Base-by-base conservation (phyloP, 2,797 vertebrate genomes). In the Esox masquinongy region DNA sequence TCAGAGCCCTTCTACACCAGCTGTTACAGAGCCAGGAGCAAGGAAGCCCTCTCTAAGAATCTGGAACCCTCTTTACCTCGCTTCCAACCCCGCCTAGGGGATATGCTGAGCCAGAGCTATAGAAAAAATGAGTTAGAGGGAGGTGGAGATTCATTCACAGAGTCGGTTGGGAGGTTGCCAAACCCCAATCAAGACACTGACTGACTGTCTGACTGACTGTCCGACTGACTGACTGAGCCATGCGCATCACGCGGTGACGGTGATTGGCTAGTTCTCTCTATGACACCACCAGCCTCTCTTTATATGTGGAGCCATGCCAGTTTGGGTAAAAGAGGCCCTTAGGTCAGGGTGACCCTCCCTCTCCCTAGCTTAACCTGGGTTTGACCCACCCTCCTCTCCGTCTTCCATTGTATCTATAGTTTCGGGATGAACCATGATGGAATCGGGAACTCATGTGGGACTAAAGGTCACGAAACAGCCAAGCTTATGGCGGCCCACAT, bases 341-440 rank as follows among this genome's bases (percentile, higher is more conserved):
- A 31, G 14, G 24, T 24, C 24, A 22, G 24, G 61, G 24, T 64
- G 53, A 56, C n/a, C 53, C 53, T 22, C 53, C 53, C 19, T n/a
- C n/a, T 9, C 53, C 8, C 3, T 59, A 22, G 19, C 53, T n/a
- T 59, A 59, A 59, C n/a, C 53, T 22, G n/a, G n/a, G 66, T 63
- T 74, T 74, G 43, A 59, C 56, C 19, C n/a, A n/a, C 22, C 63
- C 74, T 72, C 61, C 26, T 71, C 63, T 66, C 61, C 82, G 79
- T 85, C 74, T 68, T 76, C 75, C 80, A 72, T 68, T 76, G 84
- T 89, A 75, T 89, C 93, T 86, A 86, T 93, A 99, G 98, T 94
- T 99, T 99, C 87, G 98, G 98, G 90, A 99, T 99, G 98, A 99
- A 99, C 94, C 97, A 99, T 80, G 97, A 99, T 82, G 97, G 97